Evolutionary conservation across 1,140 invertebrate species (phyloP).

Genomic region (Thalassaphorura encarpata): DNA sequence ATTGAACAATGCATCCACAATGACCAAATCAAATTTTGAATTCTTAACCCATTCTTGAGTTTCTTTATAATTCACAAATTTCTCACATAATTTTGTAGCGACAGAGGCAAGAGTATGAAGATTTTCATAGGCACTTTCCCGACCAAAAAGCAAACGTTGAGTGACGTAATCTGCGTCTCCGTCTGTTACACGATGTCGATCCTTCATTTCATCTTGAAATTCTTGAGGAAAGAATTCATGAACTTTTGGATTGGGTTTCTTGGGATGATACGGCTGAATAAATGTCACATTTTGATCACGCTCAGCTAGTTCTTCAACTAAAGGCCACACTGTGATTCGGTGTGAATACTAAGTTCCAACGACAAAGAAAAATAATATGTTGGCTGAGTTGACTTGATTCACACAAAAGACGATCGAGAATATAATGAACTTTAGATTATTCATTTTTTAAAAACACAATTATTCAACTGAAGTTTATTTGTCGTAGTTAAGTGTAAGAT

Average conservation of each 20-base stretch:
- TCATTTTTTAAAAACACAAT: too few relatives aligned
- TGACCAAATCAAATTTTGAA: slow-evolving; percentile 33
- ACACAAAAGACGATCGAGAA: too few relatives aligned
- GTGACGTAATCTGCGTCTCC: not conserved
- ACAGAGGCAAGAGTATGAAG: not conserved
- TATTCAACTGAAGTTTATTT: too few relatives aligned
- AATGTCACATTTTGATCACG: slow-evolving; percentile 25
- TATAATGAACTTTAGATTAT: too few relatives aligned
- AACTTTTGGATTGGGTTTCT: slow-evolving; percentile 8
- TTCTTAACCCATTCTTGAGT: not conserved
- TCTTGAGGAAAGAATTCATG: not conserved
- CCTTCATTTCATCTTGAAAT: not conserved
- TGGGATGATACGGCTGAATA: not conserved
- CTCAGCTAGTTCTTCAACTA: slow-evolving; percentile 7
- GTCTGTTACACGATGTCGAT: not conserved
- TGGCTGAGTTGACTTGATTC: too few relatives aligned
- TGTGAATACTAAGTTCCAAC: slow-evolving; percentile 11
- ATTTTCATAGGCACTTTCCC: not conserved
- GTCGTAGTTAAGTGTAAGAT: too few relatives aligned
- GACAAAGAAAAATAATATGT: slow-evolving; percentile 16
- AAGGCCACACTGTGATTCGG: slow-evolving; percentile 8
- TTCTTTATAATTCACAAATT: not conserved
- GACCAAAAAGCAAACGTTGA: not conserved
- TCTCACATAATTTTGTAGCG: not conserved
- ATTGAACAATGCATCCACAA: slow-evolving; percentile 34